These are phyloP conservation scores for Mustela lutreola DNA, from an alignment of 2,113 vertebrate genomes.

Conservation along the genomic window DNA sequence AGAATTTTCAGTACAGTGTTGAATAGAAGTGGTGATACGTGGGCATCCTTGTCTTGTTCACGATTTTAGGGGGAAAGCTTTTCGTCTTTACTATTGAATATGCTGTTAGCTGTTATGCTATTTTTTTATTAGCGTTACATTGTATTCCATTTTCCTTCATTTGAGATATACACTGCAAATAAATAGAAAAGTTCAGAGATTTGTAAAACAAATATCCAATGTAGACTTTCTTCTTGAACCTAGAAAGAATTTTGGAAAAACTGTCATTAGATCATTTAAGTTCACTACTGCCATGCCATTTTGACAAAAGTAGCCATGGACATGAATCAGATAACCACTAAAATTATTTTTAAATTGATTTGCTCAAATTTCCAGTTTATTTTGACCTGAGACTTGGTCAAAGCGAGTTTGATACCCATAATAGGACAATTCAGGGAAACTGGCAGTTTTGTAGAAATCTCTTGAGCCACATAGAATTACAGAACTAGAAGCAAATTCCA, in stretches of 20 bases:
- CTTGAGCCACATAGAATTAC: not conserved
- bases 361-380: not conserved
- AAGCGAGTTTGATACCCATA: not conserved
- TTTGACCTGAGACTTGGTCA: slow-evolving; percentile 18
- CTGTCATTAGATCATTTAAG: not conserved
- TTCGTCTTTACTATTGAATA: not conserved
- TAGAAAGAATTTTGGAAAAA: slow-evolving; percentile 40
- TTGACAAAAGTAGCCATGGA: not conserved
- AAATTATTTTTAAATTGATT: slow-evolving; percentile 15
- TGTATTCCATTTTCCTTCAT: not conserved
- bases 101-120: not conserved
- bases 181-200: not conserved
- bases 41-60: not conserved
- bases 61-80: not conserved
- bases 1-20: not conserved
- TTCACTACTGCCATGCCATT: not conserved
- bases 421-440: not conserved
- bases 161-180: not conserved
- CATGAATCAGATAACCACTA: not conserved
- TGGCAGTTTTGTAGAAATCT: not conserved
- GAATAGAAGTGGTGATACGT: not conserved
- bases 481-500: not conserved
- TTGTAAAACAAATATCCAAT: slow-evolving; percentile 23
- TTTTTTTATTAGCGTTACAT: not conserved
- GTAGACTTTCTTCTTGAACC: not conserved